Base-by-base conservation (phyloP, 2,797 vertebrate genomes). In the Pseudochirops corinnae region DNA sequence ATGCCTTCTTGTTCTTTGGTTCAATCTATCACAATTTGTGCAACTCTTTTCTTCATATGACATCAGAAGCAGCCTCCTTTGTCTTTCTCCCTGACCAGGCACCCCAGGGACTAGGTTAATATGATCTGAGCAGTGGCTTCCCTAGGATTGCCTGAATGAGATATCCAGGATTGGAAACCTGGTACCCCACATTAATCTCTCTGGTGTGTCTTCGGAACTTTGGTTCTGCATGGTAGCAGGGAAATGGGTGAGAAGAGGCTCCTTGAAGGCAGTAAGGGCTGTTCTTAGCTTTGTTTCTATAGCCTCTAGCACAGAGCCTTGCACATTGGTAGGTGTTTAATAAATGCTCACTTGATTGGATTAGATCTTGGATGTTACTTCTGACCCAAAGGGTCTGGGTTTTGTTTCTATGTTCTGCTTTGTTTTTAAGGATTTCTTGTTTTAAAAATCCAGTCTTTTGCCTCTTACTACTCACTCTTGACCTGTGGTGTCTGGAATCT, bases 31-130 rank as follows among this genome's bases (percentile, higher is more conserved):
- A 60, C 58, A 50, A 87, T 57, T 53, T 13, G 33, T 39, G 90
- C 39, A 50, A 50, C 39, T 87, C 74, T 87, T 87, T 87, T 87
- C 60, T 55, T 87, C 50, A 5, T 33, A 52, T n/a, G 56, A 93
- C 92, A 55, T 26, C 50, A 0, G 46, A 53, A 4, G 4, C 12
- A 55, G 60, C 52, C 39, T 67, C n/a, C 5, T 14, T 9, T 4
- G 18, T 29, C 33, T 1, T 5, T 87, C 29, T 39, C 39, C 56
- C 52, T 31, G 55, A 62, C 39, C 67, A 55, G 93, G 33, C 1
- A 24, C 28, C n/a, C 33, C n/a, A 26, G 21, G 56, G 39, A 56
- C 0, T 0, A 92, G 3, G 0, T 0, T 0, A 16, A 9, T 46
- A 56, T 55, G 31, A 67, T 31, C 29, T 91, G 39, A 29, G 29